These are phyloP conservation scores for Macaria notata DNA, from an alignment of 2,888 invertebrate species.

Conservation along the genomic window DNA sequence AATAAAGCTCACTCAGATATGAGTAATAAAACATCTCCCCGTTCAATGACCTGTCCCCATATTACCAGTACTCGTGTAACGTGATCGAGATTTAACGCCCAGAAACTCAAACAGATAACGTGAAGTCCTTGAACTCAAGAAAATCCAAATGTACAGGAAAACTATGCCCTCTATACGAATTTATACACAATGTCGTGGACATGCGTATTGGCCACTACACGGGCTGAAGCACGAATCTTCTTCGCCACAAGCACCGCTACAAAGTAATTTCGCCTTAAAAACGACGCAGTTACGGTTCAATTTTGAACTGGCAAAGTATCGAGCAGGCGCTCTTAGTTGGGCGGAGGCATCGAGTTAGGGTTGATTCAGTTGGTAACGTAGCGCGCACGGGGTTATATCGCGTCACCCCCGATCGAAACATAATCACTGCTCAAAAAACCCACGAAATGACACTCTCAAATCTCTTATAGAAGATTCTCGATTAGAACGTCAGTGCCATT, in stretches of 20 bases:
- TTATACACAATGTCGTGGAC: slow-evolving; percentile 76
- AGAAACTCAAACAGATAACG: slow-evolving; percentile 70
- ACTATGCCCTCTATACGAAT: slow-evolving; percentile 73
- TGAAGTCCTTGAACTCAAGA: slow-evolving; percentile 78
- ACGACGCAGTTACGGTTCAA: slow-evolving; percentile 36
- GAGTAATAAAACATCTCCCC: no score
- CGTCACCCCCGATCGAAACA: slow-evolving; percentile 62
- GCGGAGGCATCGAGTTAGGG: slow-evolving; percentile 79
- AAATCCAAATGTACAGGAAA: slow-evolving; percentile 77
- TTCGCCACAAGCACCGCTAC: slow-evolving; percentile 53
- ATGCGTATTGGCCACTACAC: slow-evolving; percentile 80
- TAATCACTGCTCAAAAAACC: slow-evolving; percentile 65
- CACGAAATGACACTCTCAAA: slow-evolving; percentile 66
- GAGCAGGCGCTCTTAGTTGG: slow-evolving; percentile 80
- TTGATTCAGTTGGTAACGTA: slow-evolving; percentile 77
- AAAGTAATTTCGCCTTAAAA: slow-evolving; percentile 50
- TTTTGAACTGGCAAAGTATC: slow-evolving; percentile 41
- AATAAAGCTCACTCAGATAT: no score
- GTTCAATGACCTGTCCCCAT: slow-evolving; percentile 17
- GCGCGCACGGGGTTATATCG: slow-evolving; percentile 70
- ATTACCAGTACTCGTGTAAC: slow-evolving; percentile 44
- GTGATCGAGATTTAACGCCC: slow-evolving; percentile 47
- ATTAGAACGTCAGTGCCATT: slow-evolving; percentile 52
- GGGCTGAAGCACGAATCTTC: slow-evolving; percentile 75
- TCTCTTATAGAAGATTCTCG: slow-evolving; percentile 52